Percentiles rank a stretch among this genome's conserved stretches.
Evolutionary conservation across 1,140 invertebrate species (phyloP).

Genomic region (Dolichoris vasculosae): DNA sequence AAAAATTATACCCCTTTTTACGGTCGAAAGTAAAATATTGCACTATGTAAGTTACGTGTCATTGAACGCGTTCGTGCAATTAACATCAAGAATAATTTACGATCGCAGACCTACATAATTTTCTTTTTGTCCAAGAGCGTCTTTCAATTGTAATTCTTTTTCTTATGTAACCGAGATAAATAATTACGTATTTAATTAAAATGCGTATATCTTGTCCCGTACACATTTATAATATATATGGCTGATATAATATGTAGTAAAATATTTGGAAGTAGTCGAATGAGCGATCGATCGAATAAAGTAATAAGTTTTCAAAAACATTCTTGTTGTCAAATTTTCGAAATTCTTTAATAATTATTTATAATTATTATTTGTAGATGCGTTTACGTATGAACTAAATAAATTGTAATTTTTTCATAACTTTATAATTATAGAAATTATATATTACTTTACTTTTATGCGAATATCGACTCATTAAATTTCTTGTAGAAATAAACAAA

Average conservation of each 20-base stretch:
- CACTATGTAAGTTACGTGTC: background rate
- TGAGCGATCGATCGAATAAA: no score
- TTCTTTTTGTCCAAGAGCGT: background rate
- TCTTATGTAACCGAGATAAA: background rate
- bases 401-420: no score
- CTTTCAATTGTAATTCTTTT: background rate
- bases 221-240: background rate
- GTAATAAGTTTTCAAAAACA: no score
- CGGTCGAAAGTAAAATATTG: slow-evolving; percentile 18
- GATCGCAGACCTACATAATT: background rate
- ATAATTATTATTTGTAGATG: no score
- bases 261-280: background rate
- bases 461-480: background rate
- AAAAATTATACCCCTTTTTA: slow-evolving; percentile 20
- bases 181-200: background rate
- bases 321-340: no score
- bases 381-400: background rate
- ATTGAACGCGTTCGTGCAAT: slow-evolving; percentile 16
- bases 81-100: slow-evolving; percentile 31
- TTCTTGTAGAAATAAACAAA: background rate
- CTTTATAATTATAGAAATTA: no score
- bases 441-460: background rate
- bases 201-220: background rate
- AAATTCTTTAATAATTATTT: no score
- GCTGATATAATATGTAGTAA: background rate